Evolutionary conservation across 2,113 vertebrate species (phyloP), one percentile per base, ranked within the genome.

Genomic region (Uria aalge): DNA sequence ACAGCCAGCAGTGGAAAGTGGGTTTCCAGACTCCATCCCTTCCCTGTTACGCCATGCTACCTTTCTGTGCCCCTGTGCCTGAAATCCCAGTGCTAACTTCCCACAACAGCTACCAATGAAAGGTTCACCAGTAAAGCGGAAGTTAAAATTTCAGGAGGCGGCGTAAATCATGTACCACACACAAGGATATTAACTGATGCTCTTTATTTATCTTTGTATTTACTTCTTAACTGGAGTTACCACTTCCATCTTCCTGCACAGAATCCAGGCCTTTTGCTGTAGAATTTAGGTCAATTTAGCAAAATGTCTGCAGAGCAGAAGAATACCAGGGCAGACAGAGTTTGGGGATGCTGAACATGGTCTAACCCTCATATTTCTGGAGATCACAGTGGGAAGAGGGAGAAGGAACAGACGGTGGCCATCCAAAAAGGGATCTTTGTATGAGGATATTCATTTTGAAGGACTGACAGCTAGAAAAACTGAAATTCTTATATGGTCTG

Each of bases 201-300:
- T 90, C 22, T 96, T 95, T 96, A 88, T 95, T 93, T 85, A 38
- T 60, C 20, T 87, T 40, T 30, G 15, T 69, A 18, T 90, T 94
- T 90, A 21, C 55, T 79, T 87, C 72, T 64, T 92, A 82, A 74
- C 21, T 59, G 78, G 40, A 60, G 60, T 76, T 88, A 45, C 34
- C 41, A 83, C 82, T 95, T 91, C 84, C 71, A 94, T 66, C 26
- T 56, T 90, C 52, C 78, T 69, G 53, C 60, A 85, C 29, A 88
- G 74, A 90, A 82, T 95, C 69, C 81, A 90, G 55, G 36, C 8
- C 24, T 91, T 93, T 76, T 88, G 40, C 71, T 90, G 78, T 79
- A 90, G 41, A 85, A 85, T 88, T 90, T 83, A 83, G 71, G 85
- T 95, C 74, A 93, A 41, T 21, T 69, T 0, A 6, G 48, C 38